Conservation (phyloP, 2,888 invertebrate genomes). For the Leucophenga maculata region DNA sequence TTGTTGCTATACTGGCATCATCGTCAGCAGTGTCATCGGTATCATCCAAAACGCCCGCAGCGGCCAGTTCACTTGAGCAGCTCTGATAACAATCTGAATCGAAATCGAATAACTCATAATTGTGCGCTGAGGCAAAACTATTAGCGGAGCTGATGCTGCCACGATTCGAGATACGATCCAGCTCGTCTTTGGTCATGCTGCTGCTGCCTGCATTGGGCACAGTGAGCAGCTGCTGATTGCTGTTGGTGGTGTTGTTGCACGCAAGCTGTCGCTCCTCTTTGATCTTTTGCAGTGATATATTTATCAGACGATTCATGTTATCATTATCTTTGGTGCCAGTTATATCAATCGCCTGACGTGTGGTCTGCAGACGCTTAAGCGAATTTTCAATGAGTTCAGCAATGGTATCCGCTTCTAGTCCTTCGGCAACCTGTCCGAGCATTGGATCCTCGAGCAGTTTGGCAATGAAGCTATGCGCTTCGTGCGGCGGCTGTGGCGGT, state of each 20-base stretch:
- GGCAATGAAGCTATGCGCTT: constrained; percentile 73
- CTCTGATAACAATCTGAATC: constrained; percentile 84
- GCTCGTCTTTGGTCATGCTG: constrained; percentile 68
- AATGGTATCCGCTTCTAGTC: constrained; percentile 77
- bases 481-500: constrained; percentile 42
- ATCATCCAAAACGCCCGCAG: constrained; percentile 76
- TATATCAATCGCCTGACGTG: constrained; percentile 66
- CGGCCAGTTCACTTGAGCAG: constrained; percentile 77
- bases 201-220: constrained; percentile 29
- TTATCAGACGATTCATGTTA: constrained; percentile 72
- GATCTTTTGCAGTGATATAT: constrained; percentile 69
- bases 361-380: constrained; percentile 75
- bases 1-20: constrained; percentile 68
- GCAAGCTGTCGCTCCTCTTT: constrained; percentile 66
- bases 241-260: not conserved
- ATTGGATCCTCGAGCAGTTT: constrained; percentile 79
- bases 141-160: constrained; percentile 74
- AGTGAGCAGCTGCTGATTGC: constrained; percentile 34
- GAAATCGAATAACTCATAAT: constrained; percentile 84
- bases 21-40: constrained; percentile 73
- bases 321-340: constrained; percentile 72
- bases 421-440: constrained; percentile 77
- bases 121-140: constrained; percentile 78
- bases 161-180: constrained; percentile 74
- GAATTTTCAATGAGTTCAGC: constrained; percentile 80